phyloP scores from a whole-genome alignment of 2,797 vertebrate species.

The Diceros bicornis region DNA sequence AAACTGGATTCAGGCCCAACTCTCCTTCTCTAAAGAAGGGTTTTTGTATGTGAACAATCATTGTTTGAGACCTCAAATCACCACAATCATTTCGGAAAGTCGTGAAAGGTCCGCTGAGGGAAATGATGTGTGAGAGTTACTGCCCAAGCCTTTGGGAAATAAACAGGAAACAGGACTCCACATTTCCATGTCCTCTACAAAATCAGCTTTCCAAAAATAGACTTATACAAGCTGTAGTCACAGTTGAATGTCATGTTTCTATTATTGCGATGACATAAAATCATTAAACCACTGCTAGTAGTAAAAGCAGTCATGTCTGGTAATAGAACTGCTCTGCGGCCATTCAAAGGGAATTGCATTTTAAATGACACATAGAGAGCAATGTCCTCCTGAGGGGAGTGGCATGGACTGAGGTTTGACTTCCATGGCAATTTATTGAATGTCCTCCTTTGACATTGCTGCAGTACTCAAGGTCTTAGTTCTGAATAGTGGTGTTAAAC shows the following conservation, averaged over 20 bases:
- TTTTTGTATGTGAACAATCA: background rate
- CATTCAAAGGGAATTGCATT: conserved; percentile 44
- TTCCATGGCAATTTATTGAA: conserved; percentile 43
- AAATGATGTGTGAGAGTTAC: background rate
- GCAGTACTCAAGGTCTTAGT: background rate
- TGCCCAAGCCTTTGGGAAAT: conserved; percentile 46
- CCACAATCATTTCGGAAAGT: background rate
- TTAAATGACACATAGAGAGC: conserved; percentile 34
- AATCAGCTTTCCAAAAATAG: conserved; percentile 69
- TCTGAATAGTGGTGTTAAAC: background rate
- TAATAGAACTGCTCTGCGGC: conserved; percentile 1
- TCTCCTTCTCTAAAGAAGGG: background rate
- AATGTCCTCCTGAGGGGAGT: background rate
- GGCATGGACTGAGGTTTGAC: background rate
- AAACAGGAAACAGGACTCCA: conserved; percentile 37
- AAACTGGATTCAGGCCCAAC: background rate
- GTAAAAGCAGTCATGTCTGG: conserved; percentile 54
- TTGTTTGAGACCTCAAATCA: background rate
- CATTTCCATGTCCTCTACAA: conserved; percentile 64
- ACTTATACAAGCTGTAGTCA: conserved; percentile 50
- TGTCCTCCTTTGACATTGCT: background rate
- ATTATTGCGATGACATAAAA: conserved; percentile 69
- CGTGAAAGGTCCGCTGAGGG: background rate
- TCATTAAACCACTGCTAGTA: conserved; percentile 67
- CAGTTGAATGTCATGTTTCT: conserved; percentile 70